Evolutionary conservation across 2,797 vertebrate genomes (phyloP).

Genomic region (Euphonia xanthogaster): DNA sequence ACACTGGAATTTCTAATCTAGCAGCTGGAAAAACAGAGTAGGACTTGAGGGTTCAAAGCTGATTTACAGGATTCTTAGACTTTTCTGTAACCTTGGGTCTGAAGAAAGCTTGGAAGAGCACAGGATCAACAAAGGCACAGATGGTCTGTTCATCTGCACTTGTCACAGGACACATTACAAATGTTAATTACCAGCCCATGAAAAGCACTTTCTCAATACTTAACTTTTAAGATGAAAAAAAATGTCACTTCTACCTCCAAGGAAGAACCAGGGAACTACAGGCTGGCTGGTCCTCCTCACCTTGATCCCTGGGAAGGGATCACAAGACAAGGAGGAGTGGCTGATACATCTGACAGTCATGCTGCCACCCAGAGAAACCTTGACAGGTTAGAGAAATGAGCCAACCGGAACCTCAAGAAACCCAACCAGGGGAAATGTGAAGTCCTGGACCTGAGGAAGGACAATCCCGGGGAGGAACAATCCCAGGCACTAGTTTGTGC

Average conservation of each 20-base stretch:
- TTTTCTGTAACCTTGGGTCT: not conserved
- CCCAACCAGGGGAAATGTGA: not conserved
- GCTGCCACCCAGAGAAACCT: not conserved
- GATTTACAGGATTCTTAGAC: not conserved
- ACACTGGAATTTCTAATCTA: not conserved
- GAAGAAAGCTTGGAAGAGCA: not conserved
- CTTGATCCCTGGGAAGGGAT: not conserved
- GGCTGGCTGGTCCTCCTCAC: not conserved
- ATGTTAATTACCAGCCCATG: not conserved
- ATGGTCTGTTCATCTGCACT: not conserved
- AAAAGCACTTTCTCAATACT: not conserved
- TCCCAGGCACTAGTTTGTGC: not conserved
- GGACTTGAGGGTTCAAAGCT: not conserved
- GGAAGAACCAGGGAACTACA: not conserved
- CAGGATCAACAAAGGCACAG: not conserved
- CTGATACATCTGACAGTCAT: not conserved
- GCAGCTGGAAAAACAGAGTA: not conserved
- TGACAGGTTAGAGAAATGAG: not conserved
- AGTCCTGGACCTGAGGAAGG: not conserved
- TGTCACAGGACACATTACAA: not conserved
- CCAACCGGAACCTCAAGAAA: not conserved
- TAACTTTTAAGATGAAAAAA: not conserved
- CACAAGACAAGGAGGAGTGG: not conserved
- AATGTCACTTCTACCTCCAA: not conserved
- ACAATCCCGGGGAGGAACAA: not conserved